Conservation (phyloP, 2,888 invertebrate genomes). For the Laspeyria flexula region DNA sequence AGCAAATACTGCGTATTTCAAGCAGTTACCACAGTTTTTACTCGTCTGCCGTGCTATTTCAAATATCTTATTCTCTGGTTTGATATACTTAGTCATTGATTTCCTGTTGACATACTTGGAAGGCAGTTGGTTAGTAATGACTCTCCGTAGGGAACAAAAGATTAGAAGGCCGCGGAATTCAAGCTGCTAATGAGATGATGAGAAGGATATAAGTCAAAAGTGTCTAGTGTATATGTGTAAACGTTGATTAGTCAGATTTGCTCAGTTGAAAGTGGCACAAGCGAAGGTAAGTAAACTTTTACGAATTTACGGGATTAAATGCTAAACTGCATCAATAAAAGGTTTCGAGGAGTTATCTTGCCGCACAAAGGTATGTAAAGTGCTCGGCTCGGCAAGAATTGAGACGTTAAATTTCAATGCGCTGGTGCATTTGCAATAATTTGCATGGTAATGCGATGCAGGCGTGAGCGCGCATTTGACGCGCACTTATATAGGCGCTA, state of each 20-base stretch:
- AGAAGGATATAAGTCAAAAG: no score
- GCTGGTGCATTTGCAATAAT: constrained; percentile 43
- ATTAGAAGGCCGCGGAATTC: no score
- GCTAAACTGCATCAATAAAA: constrained; percentile 45
- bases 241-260: neutral
- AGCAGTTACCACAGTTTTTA: no score
- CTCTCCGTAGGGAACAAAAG: no score
- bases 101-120: no score
- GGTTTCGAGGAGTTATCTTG: constrained; percentile 33
- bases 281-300: constrained; percentile 7
- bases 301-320: constrained; percentile 37
- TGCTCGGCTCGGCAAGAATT: constrained; percentile 49
- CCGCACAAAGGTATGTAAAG: constrained; percentile 51
- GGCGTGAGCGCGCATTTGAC: constrained; percentile 54
- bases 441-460: constrained; percentile 55
- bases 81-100: no score
- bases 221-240: no score
- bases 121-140: no score
- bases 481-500: constrained; percentile 26
- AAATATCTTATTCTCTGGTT: no score
- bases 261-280: neutral
- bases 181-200: no score
- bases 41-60: no score
- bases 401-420: constrained; percentile 64
- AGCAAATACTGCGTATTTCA: no score